These are phyloP conservation scores for Atopsyche davidsoni DNA, from an alignment of 1,140 invertebrate species.

Conservation along the genomic window DNA sequence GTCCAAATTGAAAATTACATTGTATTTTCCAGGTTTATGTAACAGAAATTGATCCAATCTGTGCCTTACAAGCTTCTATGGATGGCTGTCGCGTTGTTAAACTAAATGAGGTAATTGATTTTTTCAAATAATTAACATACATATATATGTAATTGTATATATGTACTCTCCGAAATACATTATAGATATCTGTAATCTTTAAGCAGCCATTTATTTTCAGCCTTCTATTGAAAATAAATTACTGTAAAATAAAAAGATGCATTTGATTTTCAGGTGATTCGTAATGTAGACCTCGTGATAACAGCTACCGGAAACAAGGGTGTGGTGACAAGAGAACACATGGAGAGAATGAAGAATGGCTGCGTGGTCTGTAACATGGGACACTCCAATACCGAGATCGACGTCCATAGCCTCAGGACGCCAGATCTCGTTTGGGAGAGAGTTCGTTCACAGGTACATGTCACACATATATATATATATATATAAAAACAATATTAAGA, in stretches of 20 bases:
- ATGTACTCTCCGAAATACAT: too few species aligned
- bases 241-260: neutral
- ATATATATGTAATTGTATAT: too few species aligned
- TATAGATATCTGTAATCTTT: too few species aligned
- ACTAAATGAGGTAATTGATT: constrained; percentile 71
- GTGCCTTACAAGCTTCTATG: constrained; percentile 96
- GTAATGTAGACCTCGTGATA: constrained; percentile 89
- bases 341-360: constrained; percentile 96
- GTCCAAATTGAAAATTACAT: constrained; percentile 40
- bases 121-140: neutral
- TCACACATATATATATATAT: too few species aligned
- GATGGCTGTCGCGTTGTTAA: constrained; percentile 95
- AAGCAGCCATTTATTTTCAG: too few species aligned
- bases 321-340: constrained; percentile 88
- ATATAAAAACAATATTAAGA: too few species aligned
- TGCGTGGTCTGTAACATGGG: constrained; percentile 98
- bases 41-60: constrained; percentile 98
- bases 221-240: too few species aligned
- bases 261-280: constrained; percentile 51
- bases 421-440: constrained; percentile 96
- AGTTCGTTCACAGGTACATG: constrained; percentile 75
- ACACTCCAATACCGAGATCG: constrained; percentile 96
- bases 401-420: constrained; percentile 89
- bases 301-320: constrained; percentile 97
- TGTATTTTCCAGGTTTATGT: constrained; percentile 62